Percentiles rank a stretch among this genome's conserved stretches.
These are phyloP conservation scores for Chionomys nivalis DNA, from an alignment of 2,113 vertebrate genomes.

Conservation along the genomic window DNA sequence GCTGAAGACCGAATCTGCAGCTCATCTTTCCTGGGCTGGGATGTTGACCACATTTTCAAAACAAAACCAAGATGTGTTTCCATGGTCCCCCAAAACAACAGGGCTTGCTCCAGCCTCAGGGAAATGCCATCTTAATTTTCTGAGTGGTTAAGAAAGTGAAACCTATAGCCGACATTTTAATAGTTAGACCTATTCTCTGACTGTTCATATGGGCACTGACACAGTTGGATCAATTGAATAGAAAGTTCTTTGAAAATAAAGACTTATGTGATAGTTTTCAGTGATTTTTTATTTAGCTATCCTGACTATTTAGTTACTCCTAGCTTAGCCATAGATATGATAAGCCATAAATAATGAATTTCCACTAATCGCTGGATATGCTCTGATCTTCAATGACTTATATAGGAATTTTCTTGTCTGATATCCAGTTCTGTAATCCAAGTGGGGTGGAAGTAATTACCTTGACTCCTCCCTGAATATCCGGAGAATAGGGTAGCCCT, in stretches of 20 bases:
- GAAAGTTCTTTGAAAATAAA: neutral
- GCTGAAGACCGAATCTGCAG: neutral
- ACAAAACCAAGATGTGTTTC: neutral
- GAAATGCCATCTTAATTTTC: neutral
- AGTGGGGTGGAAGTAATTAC: neutral
- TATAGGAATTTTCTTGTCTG: neutral
- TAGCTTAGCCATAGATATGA: neutral
- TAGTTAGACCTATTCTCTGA: accelerated
- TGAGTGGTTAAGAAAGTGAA: no score
- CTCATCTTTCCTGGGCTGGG: neutral
- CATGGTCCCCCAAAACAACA: accelerated
- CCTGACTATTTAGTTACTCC: neutral
- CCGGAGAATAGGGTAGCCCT: accelerated
- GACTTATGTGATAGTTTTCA: accelerated
- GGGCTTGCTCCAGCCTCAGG: accelerated
- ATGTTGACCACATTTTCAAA: neutral
- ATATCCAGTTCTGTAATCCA: neutral
- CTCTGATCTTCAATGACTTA: neutral
- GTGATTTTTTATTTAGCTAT: neutral
- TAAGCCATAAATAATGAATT: neutral
- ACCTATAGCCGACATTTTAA: accelerated
- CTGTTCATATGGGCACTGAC: neutral
- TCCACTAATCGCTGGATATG: accelerated
- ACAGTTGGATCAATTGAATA: neutral
- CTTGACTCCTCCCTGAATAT: no score